Evolutionary conservation across 2,888 invertebrate species (phyloP), one percentile per base, ranked within the genome.

Genomic region (Chymomyza caudatula): DNA sequence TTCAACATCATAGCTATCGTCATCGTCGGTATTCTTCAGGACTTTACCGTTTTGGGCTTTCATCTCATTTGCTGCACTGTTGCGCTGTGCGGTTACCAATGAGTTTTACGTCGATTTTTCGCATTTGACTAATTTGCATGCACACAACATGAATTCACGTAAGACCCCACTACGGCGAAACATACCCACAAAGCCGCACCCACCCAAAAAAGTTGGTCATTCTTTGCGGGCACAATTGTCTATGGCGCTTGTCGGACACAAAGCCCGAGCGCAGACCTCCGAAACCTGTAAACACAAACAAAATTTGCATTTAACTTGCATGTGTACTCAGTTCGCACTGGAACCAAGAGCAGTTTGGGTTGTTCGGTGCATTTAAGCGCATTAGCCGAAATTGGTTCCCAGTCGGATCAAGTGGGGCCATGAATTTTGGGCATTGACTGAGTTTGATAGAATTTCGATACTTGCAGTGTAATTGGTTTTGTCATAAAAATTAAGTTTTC

Each of bases 361-460:
- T 60, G 66, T 73, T 65, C 56, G 73, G 53, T 29, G 65, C 65
- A 60, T 64, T 76, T 69, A 64, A 68, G 73, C 76, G 76, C 68
- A 73, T 66, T 74, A 63, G 49, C 58, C n/a, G 55, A 65, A 72
- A 76, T 58, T 74, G 63, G 63, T 60, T 37, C 11, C 29, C 1
- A 4, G 11, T 37, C 11, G 29, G 29, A 2, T 11, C 29, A 37
- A 13, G 5, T 37, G 29, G 11, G 8, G 8, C 11, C 5, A 11
- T 37, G 29, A 11, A 11, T 5, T 23, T 29, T 29, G 29, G 11
- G 29, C 29, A 4, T 6, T 1, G 1, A 4, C 29, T n/a, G n/a
- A n/a, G n/a, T n/a, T n/a, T n/a, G n/a, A n/a, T n/a, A n/a, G n/a
- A n/a, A n/a, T n/a, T n/a, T n/a, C n/a, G n/a, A n/a, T n/a, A n/a